Evolutionary conservation across 2,797 vertebrate genomes (phyloP).

Genomic region (Morelia viridis): DNA sequence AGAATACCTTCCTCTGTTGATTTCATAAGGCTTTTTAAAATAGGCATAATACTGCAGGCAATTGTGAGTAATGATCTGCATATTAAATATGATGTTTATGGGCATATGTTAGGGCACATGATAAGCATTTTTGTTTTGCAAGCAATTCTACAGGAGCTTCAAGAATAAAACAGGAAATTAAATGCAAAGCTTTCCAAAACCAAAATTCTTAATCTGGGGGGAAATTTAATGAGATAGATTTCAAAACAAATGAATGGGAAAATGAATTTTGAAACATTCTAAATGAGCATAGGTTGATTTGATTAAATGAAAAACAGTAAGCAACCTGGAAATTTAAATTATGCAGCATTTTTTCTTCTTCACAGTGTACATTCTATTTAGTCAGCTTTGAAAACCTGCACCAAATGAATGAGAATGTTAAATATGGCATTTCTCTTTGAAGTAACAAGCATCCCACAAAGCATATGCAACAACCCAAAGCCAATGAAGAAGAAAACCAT

Average conservation of each 20-base stretch:
- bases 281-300: conserved; percentile 46
- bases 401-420: conserved; percentile 33
- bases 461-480: conserved; percentile 45
- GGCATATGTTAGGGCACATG: conserved; percentile 7
- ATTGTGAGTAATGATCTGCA: conserved; percentile 46
- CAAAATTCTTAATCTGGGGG: conserved; percentile 18
- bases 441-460: conserved; percentile 34
- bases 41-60: conserved; percentile 35
- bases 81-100: conserved; percentile 58
- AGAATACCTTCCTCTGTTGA: conserved; percentile 30
- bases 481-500: conserved; percentile 40
- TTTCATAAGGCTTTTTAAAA: conserved; percentile 51
- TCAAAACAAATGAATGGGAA: conserved; percentile 59
- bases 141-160: conserved; percentile 39
- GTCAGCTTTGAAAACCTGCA: conserved; percentile 44
- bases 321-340: conserved; percentile 55
- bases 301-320: conserved; percentile 50
- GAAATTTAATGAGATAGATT: conserved; percentile 38
- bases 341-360: conserved; percentile 30
- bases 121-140: conserved; percentile 37
- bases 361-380: conserved; percentile 27
- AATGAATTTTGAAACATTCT: conserved; percentile 49
- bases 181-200: conserved; percentile 6
- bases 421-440: conserved; percentile 31
- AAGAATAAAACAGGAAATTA: conserved; percentile 48